Base-by-base conservation (phyloP, 2,113 vertebrate genomes). In the Meles meles region DNA sequence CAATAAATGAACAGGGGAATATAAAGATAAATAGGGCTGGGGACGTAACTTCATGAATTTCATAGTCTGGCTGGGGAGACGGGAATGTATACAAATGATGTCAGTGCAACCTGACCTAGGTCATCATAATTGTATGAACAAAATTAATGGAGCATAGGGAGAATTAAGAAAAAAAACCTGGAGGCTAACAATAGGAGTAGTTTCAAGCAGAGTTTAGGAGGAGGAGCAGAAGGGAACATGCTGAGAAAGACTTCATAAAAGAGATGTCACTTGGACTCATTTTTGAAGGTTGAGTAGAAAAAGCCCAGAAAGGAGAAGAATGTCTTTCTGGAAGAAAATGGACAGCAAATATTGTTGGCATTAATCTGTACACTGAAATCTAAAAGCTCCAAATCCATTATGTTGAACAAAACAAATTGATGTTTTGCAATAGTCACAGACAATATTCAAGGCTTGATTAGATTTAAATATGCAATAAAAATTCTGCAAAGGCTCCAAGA, bases 351-450 rank as follows among this genome's bases (percentile, higher is more conserved):
- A 59, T 63, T 61, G 0, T 93, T 96, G 61, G 34, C 67, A 67
- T 72, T 25, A 34, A 92, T 82, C n/a, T 88, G 21, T 67, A 67
- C 29, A 1, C 9, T 76, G 61, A 96, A 93, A 89, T 96, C 83
- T 71, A 59, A 94, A 92, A 82, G 25, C 6, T 88, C 44, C 14
- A 81, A 88, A 13, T 96, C 27, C 15, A 69, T 79, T 65, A 86
- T 52, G 20, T 47, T 59, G 93, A 88, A 88, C 20, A 47, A 90
- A 96, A 80, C 31, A 93, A 95, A 72, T 8, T 52, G 37, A 71
- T 90, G 39, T 86, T 98, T 97, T 97, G 27, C 77, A 93, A 74
- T 71, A 93, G 76, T 89, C 88, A 94, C 37, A 97, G 88, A 47
- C n/a, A 72, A 91, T 84, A 74, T 29, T 63, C 31, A 74, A 93